A percentile compares a stretch with the other conserved stretches of the same genome.
Evolutionary conservation across 2,888 invertebrate species (phyloP).

Genomic region (Drosophila recens): DNA sequence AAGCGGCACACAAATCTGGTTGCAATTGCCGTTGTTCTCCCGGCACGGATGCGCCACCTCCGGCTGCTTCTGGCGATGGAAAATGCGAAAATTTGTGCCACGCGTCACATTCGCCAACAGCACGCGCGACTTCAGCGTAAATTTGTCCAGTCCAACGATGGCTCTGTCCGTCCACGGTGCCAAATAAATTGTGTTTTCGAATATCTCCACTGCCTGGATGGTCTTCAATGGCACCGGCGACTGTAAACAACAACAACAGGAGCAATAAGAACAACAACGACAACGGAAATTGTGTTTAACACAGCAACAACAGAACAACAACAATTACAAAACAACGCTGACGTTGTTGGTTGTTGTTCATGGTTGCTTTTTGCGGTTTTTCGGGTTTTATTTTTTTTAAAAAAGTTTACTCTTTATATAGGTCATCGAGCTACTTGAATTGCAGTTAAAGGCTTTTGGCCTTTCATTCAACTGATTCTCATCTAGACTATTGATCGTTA

Average conservation of each 20-base stretch:
- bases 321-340: slow-evolving; percentile 23
- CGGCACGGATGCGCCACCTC: slow-evolving; percentile 90
- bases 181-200: slow-evolving; percentile 91
- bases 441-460: neutral
- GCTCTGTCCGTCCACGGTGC: slow-evolving; percentile 90
- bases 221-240: slow-evolving; percentile 80
- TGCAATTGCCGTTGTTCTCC: slow-evolving; percentile 89
- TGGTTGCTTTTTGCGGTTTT: slow-evolving; percentile 11
- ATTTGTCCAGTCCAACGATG: slow-evolving; percentile 88
- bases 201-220: slow-evolving; percentile 90
- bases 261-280: slow-evolving; percentile 9
- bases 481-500: neutral
- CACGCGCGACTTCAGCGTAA: slow-evolving; percentile 85
- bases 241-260: slow-evolving; percentile 61
- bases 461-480: neutral
- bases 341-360: slow-evolving; percentile 1
- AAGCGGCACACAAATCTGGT: slow-evolving; percentile 91
- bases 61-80: slow-evolving; percentile 92
- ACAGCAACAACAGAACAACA: slow-evolving; percentile 16
- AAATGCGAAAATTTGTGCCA: slow-evolving; percentile 89
- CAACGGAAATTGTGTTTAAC: slow-evolving; percentile 54
- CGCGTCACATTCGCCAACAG: slow-evolving; percentile 87
- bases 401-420: slow-evolving; percentile 12
- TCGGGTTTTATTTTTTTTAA: slow-evolving; percentile 28
- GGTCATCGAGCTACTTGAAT: slow-evolving; percentile 16